Evolutionary conservation across 2,113 vertebrate species (phyloP), one percentile per base, ranked within the genome.

Genomic region (Cinclus mexicanus): DNA sequence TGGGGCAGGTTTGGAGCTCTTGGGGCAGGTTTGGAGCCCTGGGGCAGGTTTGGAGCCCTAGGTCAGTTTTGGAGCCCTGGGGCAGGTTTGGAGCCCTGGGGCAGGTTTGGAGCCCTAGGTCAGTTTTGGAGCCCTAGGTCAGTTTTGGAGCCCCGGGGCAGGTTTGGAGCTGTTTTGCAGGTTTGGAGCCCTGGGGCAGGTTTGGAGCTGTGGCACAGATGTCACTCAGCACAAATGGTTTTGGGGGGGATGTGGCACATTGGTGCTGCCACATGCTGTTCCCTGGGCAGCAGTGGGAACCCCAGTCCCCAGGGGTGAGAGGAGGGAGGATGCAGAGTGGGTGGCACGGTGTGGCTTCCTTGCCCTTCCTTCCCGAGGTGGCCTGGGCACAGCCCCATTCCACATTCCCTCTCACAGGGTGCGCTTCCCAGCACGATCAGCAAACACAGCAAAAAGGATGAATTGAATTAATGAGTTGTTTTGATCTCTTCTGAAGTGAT

Each of bases 11-110:
- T 49, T 44, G 57, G 24, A n/a, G 60, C 33, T 4, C n/a, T 3
- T 74, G 35, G 55, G 50, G 3, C 5, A 11, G 29, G 3, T 52
- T 42, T 50, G 59, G 28, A 41, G 65, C 41, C 3, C 4, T 68
- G 64, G 53, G 49, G 3, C 8, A 19, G n/a, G 4, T 61, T 42
- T 44, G 56, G 21, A 31, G 78, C 29, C 7, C 6, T 55, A 55
- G 28, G 22, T 0, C 12, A 37, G 12, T 1, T 25, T 18, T 41
- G 37, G 35, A 31, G 14, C 14, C 0, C 0, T 18, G 18, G 53
- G 56, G 2, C 8, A 18, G 29, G 1, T 39, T 47, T 39, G 60
- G 18, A 37, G 55, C 35, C 4, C 4, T 60, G 19, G 56, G 68
- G 3, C 6, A 12, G 41, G 4, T 57, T n/a, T 42, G 56, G 20